Evolutionary conservation across 1,140 invertebrate species (phyloP), one percentile per base, ranked within the genome.

Genomic region (Bilobella aurantiaca): DNA sequence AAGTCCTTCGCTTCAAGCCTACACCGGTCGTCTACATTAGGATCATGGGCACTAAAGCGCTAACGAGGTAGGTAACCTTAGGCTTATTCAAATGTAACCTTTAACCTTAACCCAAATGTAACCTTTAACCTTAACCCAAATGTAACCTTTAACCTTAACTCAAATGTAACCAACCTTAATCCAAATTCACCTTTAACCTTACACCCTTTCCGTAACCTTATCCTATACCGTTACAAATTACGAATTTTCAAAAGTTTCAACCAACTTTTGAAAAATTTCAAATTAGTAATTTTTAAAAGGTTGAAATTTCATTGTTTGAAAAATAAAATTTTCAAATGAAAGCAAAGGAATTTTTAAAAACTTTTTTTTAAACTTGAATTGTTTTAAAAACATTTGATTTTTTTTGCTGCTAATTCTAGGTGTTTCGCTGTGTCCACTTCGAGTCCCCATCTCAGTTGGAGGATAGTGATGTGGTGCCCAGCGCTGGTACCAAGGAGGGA

Each of bases 11-110:
- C 23, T 98, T 98, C 78, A 73, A 83, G 0, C 85, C 85, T 23
- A 80, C 88, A 58, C 89, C 93, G 0, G 86, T 98, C 29, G 91
- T 96, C 25, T 97, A 95, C 77, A 90, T 99, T 69, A 84, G 89
- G 69, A 96, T 99, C 74, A 87, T 94, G 60, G 95, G 95, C 61
- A 96, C 91, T 97, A 97, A 78, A 93, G 93, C n/a, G 93, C 91
- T 2, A 98, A 98, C 81, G 94, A 97, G 81, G 91, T 91, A 75
- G 74, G 63, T 62, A 27, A 12, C 29, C 8, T 12, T 8, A 42
- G n/a, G 8, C n/a, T 8, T 42, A 42, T 42, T 8, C 37, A 42
- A 42, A 8, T 42, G 37, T 42, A 12, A 42, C n/a, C 8, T 42
- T 12, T 42, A 42, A n/a, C n/a, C 37, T 42, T n/a, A 42, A 12